phyloP scores from a whole-genome alignment of 2,888 invertebrate genomes.

The Zonitis immaculata region DNA sequence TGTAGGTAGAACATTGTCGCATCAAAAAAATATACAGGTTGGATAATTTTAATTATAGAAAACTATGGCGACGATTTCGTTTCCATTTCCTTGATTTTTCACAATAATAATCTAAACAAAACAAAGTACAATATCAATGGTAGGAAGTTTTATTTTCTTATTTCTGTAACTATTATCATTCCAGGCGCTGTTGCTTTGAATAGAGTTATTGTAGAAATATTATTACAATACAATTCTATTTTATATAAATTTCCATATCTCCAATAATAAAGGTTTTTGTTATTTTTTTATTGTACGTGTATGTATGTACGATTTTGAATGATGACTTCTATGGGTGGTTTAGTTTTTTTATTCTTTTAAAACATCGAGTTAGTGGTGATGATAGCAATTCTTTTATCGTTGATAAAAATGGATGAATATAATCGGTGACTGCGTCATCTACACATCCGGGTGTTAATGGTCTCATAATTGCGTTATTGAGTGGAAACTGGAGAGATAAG shows the following conservation, averaged over 20 bases:
- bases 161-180: not conserved
- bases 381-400: constrained; percentile 17
- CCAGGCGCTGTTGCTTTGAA: not conserved
- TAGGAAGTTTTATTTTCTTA: not conserved
- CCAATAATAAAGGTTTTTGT: not conserved
- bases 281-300: too few species aligned
- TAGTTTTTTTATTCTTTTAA: too few species aligned
- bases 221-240: not conserved
- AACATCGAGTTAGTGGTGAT: too few species aligned
- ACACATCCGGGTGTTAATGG: constrained; percentile 37
- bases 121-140: not conserved
- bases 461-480: constrained; percentile 47
- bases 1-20: too few species aligned
- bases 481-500: constrained; percentile 47
- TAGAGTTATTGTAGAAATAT: not conserved
- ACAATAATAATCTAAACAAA: not conserved
- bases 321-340: too few species aligned
- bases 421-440: constrained; percentile 35
- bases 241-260: not conserved
- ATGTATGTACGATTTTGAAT: too few species aligned
- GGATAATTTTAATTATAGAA: too few species aligned
- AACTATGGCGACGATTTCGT: not conserved
- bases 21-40: too few species aligned
- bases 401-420: constrained; percentile 23
- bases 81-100: not conserved